Conservation (phyloP, 2,888 invertebrate genomes). For the Microctonus hyperodae region DNA sequence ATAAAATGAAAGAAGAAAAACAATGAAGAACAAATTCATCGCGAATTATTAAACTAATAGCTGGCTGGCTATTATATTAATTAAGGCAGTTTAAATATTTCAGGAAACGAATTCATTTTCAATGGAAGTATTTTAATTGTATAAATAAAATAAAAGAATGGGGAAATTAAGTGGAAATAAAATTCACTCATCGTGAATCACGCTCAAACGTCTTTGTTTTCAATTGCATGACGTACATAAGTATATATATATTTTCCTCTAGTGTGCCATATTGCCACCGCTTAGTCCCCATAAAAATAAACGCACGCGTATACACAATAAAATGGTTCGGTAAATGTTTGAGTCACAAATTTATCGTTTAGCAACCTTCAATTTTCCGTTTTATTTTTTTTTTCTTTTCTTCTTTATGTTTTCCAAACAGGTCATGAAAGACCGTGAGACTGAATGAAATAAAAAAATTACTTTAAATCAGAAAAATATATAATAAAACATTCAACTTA, state of each 20-base stretch:
- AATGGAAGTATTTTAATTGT: neutral
- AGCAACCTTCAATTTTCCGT: slow-evolving; percentile 9
- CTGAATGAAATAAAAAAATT: neutral
- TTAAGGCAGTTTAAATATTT: neutral
- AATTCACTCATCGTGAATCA: slow-evolving; percentile 11
- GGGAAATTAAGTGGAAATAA: neutral
- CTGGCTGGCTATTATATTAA: too few relatives aligned
- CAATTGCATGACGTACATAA: neutral
- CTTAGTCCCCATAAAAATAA: slow-evolving; percentile 3
- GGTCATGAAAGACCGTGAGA: neutral
- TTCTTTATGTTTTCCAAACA: neutral
- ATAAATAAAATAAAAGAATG: neutral
- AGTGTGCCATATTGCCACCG: neutral
- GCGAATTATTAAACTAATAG: too few relatives aligned
- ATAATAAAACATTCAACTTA: neutral
- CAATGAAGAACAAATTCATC: neutral
- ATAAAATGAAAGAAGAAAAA: neutral
- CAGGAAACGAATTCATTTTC: too few relatives aligned
- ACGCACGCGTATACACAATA: slow-evolving; percentile 2
- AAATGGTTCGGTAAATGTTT: slow-evolving; percentile 3
- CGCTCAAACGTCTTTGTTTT: neutral
- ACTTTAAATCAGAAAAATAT: neutral
- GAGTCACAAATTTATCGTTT: slow-evolving; percentile 13
- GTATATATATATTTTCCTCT: too few relatives aligned
- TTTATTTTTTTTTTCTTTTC: too few relatives aligned